Percentiles rank a stretch among this genome's conserved stretches.
These are phyloP conservation scores for Epistrophella euchroma DNA, from an alignment of 2,888 invertebrate species.

Conservation along the genomic window DNA sequence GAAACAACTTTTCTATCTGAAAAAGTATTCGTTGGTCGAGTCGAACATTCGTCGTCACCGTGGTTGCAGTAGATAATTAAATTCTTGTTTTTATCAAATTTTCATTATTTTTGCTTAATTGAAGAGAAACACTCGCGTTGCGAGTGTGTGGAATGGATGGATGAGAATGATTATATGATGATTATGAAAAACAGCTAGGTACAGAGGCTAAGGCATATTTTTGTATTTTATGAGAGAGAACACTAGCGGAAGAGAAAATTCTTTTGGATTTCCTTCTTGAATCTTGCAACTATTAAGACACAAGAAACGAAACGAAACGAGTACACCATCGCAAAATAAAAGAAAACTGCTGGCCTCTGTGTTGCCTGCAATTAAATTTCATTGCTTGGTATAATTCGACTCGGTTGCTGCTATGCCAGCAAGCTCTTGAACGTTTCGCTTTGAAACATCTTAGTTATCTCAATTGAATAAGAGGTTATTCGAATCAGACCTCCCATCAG, in stretches of 20 bases:
- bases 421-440: conserved; percentile 57
- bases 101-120: conserved; percentile 72
- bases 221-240: conserved; percentile 64
- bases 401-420: background rate
- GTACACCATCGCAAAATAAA: background rate
- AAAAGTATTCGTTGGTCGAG: conserved; percentile 53
- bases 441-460: conserved; percentile 32
- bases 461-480: background rate
- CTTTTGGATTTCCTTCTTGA: conserved; percentile 62
- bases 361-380: conserved; percentile 60
- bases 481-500: conserved; percentile 1
- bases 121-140: conserved; percentile 68
- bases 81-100: conserved; percentile 74
- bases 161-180: conserved; percentile 30
- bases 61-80: conserved; percentile 68
- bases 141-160: conserved; percentile 2
- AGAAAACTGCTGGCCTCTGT: conserved; percentile 47
- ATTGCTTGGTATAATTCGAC: conserved; percentile 39
- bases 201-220: conserved; percentile 2
- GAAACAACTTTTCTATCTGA: conserved; percentile 62
- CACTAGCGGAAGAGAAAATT: conserved; percentile 75
- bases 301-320: conserved; percentile 55
- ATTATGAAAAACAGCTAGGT: conserved; percentile 7
- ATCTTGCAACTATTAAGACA: conserved; percentile 44
- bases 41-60: conserved; percentile 31